phyloP scores from a whole-genome alignment of 2,113 vertebrate genomes.

The Apaloderma vittatum region DNA sequence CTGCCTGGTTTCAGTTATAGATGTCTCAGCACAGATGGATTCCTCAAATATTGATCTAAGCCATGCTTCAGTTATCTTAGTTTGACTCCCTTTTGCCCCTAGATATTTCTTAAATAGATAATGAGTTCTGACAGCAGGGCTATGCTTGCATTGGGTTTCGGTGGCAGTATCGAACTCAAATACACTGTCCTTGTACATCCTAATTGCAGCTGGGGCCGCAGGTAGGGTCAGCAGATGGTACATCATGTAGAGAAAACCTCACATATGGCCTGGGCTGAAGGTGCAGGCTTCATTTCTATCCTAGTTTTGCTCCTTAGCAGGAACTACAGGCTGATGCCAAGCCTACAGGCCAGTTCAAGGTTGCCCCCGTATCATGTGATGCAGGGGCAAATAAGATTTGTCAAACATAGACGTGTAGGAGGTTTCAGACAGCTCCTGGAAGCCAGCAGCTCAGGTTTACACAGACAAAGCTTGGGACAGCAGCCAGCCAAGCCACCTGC shows the following conservation, averaged over 20 bases:
- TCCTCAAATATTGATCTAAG: neutral
- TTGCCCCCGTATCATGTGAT: fast-evolving
- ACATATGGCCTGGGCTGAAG: neutral
- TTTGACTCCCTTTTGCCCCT: neutral
- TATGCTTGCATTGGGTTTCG: neutral
- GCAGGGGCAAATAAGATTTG: neutral
- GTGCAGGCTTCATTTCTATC: neutral
- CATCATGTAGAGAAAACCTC: neutral
- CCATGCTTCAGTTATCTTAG: neutral
- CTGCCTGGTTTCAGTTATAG: neutral
- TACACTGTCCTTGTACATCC: fast-evolving
- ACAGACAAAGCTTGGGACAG: neutral
- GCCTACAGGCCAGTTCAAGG: neutral
- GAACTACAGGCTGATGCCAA: neutral
- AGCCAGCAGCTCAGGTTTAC: neutral
- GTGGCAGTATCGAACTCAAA: neutral
- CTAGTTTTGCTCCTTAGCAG: neutral
- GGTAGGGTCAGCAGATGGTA: neutral
- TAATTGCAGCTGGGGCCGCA: neutral
- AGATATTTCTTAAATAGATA: neutral
- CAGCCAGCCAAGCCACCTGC: conserved; percentile 40
- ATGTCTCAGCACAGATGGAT: neutral
- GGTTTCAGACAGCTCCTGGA: neutral
- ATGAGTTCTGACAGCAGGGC: neutral
- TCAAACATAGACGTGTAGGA: neutral